Evolutionary conservation across 2,888 invertebrate genomes (phyloP).

Genomic region (Dyspetes luteomarginatus): DNA sequence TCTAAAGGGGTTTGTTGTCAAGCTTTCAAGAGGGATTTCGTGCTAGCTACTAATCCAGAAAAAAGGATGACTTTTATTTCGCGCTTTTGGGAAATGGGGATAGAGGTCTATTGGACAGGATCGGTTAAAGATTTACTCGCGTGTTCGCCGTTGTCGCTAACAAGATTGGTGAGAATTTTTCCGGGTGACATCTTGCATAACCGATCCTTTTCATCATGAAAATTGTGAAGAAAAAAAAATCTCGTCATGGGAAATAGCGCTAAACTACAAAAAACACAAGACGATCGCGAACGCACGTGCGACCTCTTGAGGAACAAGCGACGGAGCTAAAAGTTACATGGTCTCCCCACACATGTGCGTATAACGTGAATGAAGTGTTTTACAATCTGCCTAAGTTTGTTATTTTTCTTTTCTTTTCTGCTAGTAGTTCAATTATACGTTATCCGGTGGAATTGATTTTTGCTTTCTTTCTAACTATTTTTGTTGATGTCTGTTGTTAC

Average conservation of each 20-base stretch:
- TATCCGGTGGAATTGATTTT: slow-evolving; percentile 63
- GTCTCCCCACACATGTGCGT: slow-evolving; percentile 84
- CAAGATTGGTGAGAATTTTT: background rate
- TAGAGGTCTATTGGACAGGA: background rate
- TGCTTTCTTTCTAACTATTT: slow-evolving; percentile 63
- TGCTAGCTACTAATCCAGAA: slow-evolving; percentile 74
- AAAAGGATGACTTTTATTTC: slow-evolving; percentile 22
- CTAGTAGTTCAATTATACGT: slow-evolving; percentile 68
- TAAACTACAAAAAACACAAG: slow-evolving; percentile 5
- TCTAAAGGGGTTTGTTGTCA: slow-evolving; percentile 38
- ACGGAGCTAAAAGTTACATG: slow-evolving; percentile 83
- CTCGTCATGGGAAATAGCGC: background rate
- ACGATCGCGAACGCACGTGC: slow-evolving; percentile 41
- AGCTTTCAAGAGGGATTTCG: slow-evolving; percentile 66
- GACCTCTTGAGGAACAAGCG: slow-evolving; percentile 76
- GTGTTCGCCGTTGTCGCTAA: background rate
- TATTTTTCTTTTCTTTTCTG: slow-evolving; percentile 47
- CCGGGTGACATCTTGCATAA: background rate
- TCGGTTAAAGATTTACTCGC: background rate
- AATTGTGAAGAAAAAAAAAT: background rate
- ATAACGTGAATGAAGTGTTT: slow-evolving; percentile 82
- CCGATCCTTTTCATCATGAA: background rate
- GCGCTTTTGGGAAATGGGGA: background rate
- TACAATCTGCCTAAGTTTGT: slow-evolving; percentile 76
- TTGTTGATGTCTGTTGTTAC: slow-evolving; percentile 29